These are phyloP conservation scores for Cheilosia soror DNA, from an alignment of 2,888 invertebrate species.

Conservation along the genomic window DNA sequence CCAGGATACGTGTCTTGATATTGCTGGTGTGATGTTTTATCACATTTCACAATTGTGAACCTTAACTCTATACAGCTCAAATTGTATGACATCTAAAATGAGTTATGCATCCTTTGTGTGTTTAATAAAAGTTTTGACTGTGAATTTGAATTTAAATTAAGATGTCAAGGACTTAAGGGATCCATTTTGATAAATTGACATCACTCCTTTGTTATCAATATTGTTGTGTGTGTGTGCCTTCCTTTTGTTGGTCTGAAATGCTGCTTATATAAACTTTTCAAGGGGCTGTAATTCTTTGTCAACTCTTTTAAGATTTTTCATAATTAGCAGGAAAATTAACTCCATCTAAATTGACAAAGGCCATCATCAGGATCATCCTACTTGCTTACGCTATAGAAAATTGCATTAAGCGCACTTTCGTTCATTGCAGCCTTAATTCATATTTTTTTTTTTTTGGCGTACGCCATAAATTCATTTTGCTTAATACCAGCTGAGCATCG, in stretches of 20 bases:
- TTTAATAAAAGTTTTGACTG: conserved; percentile 19
- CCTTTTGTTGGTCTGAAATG: too few relatives aligned
- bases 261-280: too few relatives aligned
- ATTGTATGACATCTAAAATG: neutral
- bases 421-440: neutral
- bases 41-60: neutral
- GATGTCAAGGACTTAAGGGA: conserved; percentile 2
- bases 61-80: neutral
- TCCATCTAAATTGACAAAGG: neutral
- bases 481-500: conserved; percentile 3
- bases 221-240: too few relatives aligned
- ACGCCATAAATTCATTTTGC: conserved; percentile 9
- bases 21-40: neutral
- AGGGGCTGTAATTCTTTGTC: too few relatives aligned
- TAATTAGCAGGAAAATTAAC: neutral
- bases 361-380: neutral
- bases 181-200: neutral
- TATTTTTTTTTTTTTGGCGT: neutral
- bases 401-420: neutral
- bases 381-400: neutral
- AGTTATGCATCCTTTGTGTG: neutral
- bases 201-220: too few relatives aligned
- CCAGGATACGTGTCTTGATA: conserved; percentile 19
- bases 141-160: conserved; percentile 6
- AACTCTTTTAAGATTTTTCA: neutral